A percentile compares a stretch with the other conserved stretches of the same genome.
Evolutionary conservation across 2,113 vertebrate species (phyloP).

Genomic region (Pteronura brasiliensis): DNA sequence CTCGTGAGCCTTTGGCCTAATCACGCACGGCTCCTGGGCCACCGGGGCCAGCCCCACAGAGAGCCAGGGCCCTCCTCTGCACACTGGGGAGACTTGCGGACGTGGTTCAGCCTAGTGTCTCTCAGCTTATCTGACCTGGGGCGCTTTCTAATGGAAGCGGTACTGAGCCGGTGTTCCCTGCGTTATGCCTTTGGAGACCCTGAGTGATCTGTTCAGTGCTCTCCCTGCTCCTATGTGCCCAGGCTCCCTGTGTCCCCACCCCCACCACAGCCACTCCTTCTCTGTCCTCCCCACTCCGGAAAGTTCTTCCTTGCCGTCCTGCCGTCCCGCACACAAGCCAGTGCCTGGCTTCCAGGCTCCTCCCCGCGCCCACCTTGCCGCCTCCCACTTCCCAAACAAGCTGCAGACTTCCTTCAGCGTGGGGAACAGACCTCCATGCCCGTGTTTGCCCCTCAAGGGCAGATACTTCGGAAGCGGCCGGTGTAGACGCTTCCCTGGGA

Average conservation of each 20-base stretch:
- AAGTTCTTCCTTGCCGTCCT: neutral
- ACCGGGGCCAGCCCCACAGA: neutral
- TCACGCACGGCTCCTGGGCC: neutral
- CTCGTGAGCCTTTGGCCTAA: rapidly evolving
- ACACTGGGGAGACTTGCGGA: no score
- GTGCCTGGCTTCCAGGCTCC: rapidly evolving
- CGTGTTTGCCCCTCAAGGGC: rapidly evolving
- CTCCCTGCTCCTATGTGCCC: neutral
- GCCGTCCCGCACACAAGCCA: rapidly evolving
- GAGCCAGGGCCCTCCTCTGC: neutral
- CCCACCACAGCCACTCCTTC: neutral
- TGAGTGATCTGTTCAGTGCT: rapidly evolving
- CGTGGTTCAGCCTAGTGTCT: neutral
- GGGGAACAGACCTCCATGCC: neutral
- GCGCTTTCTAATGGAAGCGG: neutral
- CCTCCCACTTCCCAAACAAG: neutral
- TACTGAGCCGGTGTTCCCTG: rapidly evolving
- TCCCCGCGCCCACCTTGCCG: rapidly evolving
- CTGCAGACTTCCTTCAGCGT: neutral
- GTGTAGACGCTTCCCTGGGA: neutral
- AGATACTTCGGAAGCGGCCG: rapidly evolving
- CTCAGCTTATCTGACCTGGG: neutral
- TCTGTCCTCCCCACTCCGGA: neutral
- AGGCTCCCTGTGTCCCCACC: neutral
- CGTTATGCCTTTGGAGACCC: neutral